Percentiles rank a stretch among this genome's conserved stretches.
Evolutionary conservation across 2,888 invertebrate genomes (phyloP).

Genomic region (Dicranocentrus wangi): DNA sequence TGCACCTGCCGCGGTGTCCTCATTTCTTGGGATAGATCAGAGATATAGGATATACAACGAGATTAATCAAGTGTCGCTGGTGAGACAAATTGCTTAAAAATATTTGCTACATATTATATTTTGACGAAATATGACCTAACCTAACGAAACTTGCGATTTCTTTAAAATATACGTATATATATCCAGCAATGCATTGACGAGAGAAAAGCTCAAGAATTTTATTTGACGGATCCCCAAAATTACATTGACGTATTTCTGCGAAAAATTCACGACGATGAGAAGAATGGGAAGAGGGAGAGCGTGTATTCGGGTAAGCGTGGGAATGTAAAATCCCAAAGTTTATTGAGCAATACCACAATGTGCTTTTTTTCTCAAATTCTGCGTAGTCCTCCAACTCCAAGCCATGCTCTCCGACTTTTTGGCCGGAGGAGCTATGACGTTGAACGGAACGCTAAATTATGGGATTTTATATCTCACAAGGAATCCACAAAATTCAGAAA

Average conservation of each 20-base stretch:
- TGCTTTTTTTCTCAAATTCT: background rate
- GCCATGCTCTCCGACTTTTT: constrained; percentile 56
- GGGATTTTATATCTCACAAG: constrained; percentile 37
- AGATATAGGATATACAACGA: too few species aligned
- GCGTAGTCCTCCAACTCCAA: constrained; percentile 52
- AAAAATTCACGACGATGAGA: constrained; percentile 55
- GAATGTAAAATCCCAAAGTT: background rate
- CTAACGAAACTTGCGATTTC: background rate
- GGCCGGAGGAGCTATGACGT: constrained; percentile 44
- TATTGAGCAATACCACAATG: too few species aligned
- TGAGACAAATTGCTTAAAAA: too few species aligned
- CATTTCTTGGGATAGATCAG: background rate
- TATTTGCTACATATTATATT: background rate
- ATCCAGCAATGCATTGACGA: constrained; percentile 23
- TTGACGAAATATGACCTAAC: background rate
- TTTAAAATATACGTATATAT: background rate
- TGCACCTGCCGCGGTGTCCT: background rate
- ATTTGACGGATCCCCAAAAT: background rate
- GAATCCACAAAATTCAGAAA: constrained; percentile 39
- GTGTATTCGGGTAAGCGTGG: constrained; percentile 51
- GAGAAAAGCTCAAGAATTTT: background rate
- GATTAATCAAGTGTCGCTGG: too few species aligned
- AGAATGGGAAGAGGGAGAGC: background rate
- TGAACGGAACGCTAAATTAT: constrained; percentile 57
- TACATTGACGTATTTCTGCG: constrained; percentile 21